Evolutionary conservation across 2,113 vertebrate genomes (phyloP).

Genomic region (Conger conger): DNA sequence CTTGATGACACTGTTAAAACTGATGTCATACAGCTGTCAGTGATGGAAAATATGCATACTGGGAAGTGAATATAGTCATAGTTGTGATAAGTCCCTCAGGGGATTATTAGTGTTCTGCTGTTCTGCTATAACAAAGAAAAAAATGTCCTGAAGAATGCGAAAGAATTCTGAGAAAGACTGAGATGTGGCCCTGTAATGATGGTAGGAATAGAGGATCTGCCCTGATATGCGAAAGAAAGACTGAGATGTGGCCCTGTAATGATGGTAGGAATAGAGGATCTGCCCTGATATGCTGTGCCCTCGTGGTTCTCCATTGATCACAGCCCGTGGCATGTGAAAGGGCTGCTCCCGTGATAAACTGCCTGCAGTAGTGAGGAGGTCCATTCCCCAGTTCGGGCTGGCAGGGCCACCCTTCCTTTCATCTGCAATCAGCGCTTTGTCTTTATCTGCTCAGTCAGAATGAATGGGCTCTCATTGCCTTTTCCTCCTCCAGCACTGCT

Average conservation of each 20-base stretch:
- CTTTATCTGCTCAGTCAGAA: neutral
- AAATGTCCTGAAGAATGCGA: neutral
- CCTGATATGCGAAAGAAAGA: neutral
- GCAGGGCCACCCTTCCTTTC: neutral
- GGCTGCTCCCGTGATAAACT: neutral
- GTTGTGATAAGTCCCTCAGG: constrained; percentile 15
- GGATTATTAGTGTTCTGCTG: constrained; percentile 27
- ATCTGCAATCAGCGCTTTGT: constrained; percentile 4
- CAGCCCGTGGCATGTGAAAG: neutral
- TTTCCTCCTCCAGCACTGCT: neutral
- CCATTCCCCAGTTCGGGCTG: neutral
- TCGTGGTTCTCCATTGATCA: neutral
- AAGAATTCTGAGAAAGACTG: neutral
- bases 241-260: neutral
- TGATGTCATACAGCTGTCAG: too few species aligned
- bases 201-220: neutral
- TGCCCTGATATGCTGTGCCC: neutral
- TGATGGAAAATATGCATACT: neutral
- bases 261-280: neutral
- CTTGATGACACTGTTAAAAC: neutral
- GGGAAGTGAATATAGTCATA: neutral
- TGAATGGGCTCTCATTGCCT: neutral
- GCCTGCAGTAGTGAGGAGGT: neutral
- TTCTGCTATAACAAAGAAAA: neutral
- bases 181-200: neutral